Evolutionary conservation across 2,888 invertebrate species (phyloP), one percentile per base, ranked within the genome.

Genomic region (Drosophila suboccidentalis): DNA sequence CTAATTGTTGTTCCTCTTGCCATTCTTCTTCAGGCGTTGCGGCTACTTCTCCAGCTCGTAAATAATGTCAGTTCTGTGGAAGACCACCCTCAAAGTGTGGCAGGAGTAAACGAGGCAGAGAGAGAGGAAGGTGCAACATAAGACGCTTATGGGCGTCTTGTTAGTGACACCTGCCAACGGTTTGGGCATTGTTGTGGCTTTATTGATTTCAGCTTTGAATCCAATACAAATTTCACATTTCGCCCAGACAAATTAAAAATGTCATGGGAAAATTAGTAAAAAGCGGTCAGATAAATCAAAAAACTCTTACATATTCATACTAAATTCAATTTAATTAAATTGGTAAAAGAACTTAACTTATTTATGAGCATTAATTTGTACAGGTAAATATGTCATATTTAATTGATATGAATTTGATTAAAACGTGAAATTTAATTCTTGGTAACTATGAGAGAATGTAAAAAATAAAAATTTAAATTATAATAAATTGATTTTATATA

Each of bases 121-220:
- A 15, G 46, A 9, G 4, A 6, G 2, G 5, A 4, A 13, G 2
- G 13, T 22, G 32, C 60, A 64, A 54, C 58, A 66, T 65, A 75
- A 71, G 54, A 53, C 69, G 78, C 78, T 82, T 75, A 70, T 61
- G 53, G 36, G 13, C 51, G 68, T 38, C 54, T 51, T 44, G 64
- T 57, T 51, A 64, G 46, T 71, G 75, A 70, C 87, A 87, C 71
- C 75, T 87, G 72, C 38, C 53, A 53, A 39, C 47, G 64, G 54
- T 69, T 59, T 43, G 43, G 51, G 86, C 82, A 85, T 63, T 86
- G 63, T 68, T 87, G 71, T 44, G 85, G 87, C 87, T 84, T 84
- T 78, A 84, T 84, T 85, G 85, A 84, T 84, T 84, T 78, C 46
- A 34, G 63, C 55, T 53, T 77, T 65, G 41, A 32, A 17, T 22